Conservation (phyloP, 2,113 vertebrate species). For the Furnarius figulus region DNA sequence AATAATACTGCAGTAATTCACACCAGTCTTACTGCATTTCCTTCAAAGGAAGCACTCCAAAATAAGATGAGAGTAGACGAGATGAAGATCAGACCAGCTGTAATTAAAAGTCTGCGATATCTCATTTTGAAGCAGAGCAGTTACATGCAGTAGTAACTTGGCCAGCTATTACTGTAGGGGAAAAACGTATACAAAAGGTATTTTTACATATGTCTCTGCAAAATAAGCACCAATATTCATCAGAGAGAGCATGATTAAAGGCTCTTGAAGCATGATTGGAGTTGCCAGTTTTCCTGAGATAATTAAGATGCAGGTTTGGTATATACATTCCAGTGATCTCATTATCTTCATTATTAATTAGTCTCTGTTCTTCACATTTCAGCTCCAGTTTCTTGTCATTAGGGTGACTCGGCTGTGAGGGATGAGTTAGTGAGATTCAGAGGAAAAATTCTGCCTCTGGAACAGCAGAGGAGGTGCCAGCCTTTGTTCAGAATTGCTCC, state of each 20-base stretch:
- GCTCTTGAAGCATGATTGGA: constrained; percentile 10
- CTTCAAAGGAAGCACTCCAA: constrained; percentile 47
- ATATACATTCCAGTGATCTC: constrained; percentile 33
- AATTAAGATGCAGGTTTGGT: constrained; percentile 28
- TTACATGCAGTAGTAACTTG: background rate
- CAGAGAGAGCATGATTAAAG: constrained; percentile 41
- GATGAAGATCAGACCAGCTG: constrained; percentile 28
- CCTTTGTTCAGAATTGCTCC: constrained; percentile 10
- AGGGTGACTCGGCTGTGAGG: background rate
- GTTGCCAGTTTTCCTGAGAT: constrained; percentile 26
- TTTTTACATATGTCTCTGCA: constrained; percentile 1
- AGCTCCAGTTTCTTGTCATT: constrained; percentile 55
- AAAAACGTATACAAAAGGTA: background rate
- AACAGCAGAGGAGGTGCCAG: background rate
- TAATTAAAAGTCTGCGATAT: constrained; percentile 3
- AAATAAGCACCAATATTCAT: background rate
- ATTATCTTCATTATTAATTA: constrained; percentile 67
- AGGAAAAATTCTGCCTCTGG: background rate
- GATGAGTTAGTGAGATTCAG: background rate
- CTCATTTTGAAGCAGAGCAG: background rate
- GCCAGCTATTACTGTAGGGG: background rate
- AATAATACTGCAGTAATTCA: constrained; percentile 2
- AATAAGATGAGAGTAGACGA: constrained; percentile 19
- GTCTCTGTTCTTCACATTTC: constrained; percentile 39
- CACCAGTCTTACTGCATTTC: background rate